Conservation (phyloP, 1,140 invertebrate genomes). For the Cotesia vestalis region DNA sequence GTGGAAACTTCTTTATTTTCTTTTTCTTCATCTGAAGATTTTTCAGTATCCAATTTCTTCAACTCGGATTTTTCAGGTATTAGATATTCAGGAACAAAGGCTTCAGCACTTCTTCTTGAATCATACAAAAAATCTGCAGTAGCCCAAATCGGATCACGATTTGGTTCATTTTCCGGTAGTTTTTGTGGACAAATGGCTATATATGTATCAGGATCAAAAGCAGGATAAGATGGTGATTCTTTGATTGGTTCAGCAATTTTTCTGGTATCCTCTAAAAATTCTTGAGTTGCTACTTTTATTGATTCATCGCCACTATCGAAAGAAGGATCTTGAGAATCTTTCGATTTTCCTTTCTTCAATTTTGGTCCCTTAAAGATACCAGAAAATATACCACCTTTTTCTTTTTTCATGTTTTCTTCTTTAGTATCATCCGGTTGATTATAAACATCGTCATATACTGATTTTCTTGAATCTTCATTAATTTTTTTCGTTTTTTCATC, state of each 20-base stretch:
- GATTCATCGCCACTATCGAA: constrained; percentile 56
- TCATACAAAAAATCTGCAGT: constrained; percentile 42
- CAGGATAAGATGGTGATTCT: constrained; percentile 20
- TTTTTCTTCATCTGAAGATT: constrained; percentile 5
- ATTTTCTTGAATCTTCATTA: constrained; percentile 37
- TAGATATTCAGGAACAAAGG: constrained; percentile 22
- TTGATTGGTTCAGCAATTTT: constrained; percentile 32
- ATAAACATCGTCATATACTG: constrained; percentile 54
- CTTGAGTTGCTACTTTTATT: constrained; percentile 44
- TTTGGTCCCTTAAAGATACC: constrained; percentile 61
- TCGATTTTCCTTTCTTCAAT: constrained; percentile 53
- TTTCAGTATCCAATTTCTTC: constrained; percentile 12
- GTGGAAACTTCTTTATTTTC: constrained; percentile 16
- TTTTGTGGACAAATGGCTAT: constrained; percentile 30
- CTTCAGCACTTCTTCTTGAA: constrained; percentile 39
- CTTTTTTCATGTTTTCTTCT: constrained; percentile 54
- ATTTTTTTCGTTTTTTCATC: constrained; percentile 30
- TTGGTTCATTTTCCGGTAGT: constrained; percentile 25
- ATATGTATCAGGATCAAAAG: constrained; percentile 26
- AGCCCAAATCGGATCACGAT: constrained; percentile 32
- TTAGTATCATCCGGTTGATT: constrained; percentile 39
- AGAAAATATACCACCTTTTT: constrained; percentile 54
- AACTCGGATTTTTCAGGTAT: constrained; percentile 17
- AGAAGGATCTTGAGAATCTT: constrained; percentile 55
- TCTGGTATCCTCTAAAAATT: constrained; percentile 47